Evolutionary conservation across 1,140 invertebrate genomes (phyloP), one percentile per base, ranked within the genome.

Genomic region (Saxidomus purpurata): DNA sequence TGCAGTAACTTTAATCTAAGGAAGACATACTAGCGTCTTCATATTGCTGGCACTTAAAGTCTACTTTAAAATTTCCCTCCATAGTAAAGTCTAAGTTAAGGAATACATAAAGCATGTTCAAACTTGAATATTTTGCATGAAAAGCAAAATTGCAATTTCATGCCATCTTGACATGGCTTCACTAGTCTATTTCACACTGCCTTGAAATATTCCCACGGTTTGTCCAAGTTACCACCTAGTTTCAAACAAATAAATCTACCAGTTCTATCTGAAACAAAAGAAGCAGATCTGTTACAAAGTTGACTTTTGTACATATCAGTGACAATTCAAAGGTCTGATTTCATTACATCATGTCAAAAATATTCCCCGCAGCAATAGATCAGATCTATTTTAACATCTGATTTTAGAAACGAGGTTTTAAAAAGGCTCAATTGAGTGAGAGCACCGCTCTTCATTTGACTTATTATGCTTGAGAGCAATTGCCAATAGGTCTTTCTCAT

Each of bases 171-270:
- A 63, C 25, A 28, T 15, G 1, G 59, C 22, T 28, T 63, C 19
- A 19, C 9, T n/a, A 25, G 59, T 63, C 25, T 28, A 8, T n/a
- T n/a, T 63, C 19, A 63, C 59, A 25, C 11, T 19, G 25, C 19
- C 3, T n/a, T 63, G 59, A 63, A 28, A 63, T 28, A 28, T 63
- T n/a, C 52, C 22, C 19, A 11, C 4, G 52, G 8, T 28, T n/a
- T 63, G 6, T 8, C 25, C 8, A 25, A 63, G 74, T 43, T 74
- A 43, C 74, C 74, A 77, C 74, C 74, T 77, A 77, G 38, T 31
- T 43, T 43, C 47, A 47, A 49, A 15, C 36, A 28, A 77, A 47
- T 34, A 22, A 77, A 34, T 19, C 11, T n/a, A n/a, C n/a, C n/a
- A n/a, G n/a, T n/a, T 43, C 74, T 25, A 22, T 77, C 47, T 77